Percentiles rank a stretch among this genome's conserved stretches.
Conservation (phyloP, 2,888 invertebrate species). For the Machimus rusticus region DNA sequence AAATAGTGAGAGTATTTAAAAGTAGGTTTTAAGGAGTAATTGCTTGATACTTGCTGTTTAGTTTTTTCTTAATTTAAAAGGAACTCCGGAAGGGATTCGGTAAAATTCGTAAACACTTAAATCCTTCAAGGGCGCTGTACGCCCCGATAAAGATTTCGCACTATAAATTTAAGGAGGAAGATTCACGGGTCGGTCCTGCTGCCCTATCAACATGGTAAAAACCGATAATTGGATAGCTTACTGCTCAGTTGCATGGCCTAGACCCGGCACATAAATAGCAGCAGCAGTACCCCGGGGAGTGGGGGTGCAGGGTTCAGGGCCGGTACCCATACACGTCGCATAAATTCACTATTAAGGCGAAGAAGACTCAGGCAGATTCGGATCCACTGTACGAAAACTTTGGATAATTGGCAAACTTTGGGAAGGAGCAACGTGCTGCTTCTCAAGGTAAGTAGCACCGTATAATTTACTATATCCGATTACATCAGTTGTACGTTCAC, state of each 20-base stretch:
- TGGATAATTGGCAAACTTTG: slow-evolving; percentile 25
- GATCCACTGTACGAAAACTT: slow-evolving; percentile 6
- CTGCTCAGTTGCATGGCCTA: background rate
- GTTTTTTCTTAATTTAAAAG: background rate
- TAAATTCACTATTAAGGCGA: slow-evolving; percentile 16
- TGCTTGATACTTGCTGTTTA: background rate
- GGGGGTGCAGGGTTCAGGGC: background rate
- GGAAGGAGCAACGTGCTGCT: background rate
- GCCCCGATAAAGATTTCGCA: background rate
- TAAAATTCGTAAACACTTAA: background rate
- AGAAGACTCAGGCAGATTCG: slow-evolving; percentile 3
- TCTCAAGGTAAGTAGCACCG: background rate
- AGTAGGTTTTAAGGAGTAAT: background rate
- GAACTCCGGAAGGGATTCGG: background rate
- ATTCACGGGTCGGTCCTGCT: background rate
- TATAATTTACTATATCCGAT: slow-evolving; percentile 25
- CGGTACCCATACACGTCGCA: slow-evolving; percentile 8
- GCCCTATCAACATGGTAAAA: slow-evolving; percentile 6
- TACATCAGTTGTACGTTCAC: slow-evolving; percentile 13
- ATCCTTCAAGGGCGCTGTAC: background rate
- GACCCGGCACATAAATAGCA: background rate
- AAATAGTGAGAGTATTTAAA: background rate
- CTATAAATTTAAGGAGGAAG: background rate
- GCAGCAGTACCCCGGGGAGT: background rate
- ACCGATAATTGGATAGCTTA: slow-evolving; percentile 28